These are phyloP conservation scores for Danio aesculapii DNA, from an alignment of 2,797 vertebrate species.

Conservation along the genomic window DNA sequence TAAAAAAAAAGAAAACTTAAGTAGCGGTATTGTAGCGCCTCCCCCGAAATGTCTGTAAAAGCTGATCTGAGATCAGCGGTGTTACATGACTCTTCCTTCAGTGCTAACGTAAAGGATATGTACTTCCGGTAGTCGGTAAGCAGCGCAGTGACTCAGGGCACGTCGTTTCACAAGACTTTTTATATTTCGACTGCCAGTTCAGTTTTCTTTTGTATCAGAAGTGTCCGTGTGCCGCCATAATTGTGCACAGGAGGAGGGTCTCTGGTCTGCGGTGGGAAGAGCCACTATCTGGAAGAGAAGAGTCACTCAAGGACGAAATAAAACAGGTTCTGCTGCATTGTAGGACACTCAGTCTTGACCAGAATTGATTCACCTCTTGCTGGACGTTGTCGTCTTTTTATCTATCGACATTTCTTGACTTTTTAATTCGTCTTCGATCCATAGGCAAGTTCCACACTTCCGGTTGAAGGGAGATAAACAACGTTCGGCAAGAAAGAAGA, in stretches of 20 bases:
- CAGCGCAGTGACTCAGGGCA: background rate
- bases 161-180: background rate
- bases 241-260: background rate
- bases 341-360: background rate
- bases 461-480: background rate
- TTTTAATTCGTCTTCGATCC: background rate
- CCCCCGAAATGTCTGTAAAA: background rate
- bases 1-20: background rate
- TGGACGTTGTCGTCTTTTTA: background rate
- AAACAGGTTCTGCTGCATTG: background rate
- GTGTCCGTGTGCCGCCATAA: background rate
- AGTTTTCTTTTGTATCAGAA: background rate
- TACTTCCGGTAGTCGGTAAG: background rate
- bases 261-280: background rate
- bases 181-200: background rate
- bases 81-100: background rate
- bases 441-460: background rate
- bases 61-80: constrained; percentile 15
- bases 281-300: background rate
- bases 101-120: background rate
- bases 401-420: no score
- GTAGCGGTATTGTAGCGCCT: background rate
- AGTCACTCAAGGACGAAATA: constrained; percentile 25
- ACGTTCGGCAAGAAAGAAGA: background rate
- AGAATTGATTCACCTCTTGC: background rate